Percentiles rank a stretch among this genome's conserved stretches.
Conservation (phyloP, 2,888 invertebrate genomes). For the Polyommatus iphigenia region DNA sequence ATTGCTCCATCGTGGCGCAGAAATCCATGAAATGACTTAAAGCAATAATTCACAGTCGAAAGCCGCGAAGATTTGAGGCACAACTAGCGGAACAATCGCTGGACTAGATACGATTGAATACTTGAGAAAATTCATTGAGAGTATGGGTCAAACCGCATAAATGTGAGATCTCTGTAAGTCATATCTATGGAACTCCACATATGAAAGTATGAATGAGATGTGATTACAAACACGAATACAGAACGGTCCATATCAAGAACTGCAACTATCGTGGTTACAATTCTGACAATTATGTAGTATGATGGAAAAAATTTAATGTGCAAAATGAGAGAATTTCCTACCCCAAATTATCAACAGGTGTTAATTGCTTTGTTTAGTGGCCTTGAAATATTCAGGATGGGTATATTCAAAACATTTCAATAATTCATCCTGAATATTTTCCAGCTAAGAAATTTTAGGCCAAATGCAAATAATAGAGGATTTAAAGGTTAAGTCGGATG, state of each 20-base stretch:
- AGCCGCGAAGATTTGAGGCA: constrained; percentile 45
- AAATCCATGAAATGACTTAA: constrained; percentile 46
- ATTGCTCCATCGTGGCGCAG: constrained; percentile 23
- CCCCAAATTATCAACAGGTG: too few species aligned
- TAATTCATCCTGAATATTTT: background rate
- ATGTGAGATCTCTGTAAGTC: background rate
- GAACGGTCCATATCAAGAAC: too few species aligned
- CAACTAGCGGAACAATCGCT: constrained; percentile 58
- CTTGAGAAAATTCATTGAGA: constrained; percentile 23
- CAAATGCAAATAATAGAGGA: constrained; percentile 33
- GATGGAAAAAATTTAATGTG: too few species aligned
- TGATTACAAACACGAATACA: background rate
- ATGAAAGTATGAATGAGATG: background rate
- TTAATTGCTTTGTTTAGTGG: background rate
- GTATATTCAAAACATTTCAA: background rate
- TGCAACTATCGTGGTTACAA: too few species aligned
- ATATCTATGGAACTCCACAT: background rate
- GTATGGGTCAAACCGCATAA: constrained; percentile 18
- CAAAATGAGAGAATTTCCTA: too few species aligned
- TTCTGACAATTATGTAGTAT: too few species aligned
- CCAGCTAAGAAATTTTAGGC: background rate
- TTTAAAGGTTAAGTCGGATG: constrained; percentile 34
- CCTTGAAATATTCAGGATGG: background rate
- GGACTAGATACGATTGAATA: constrained; percentile 41
- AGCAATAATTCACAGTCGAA: constrained; percentile 59